Conservation (phyloP, 2,888 invertebrate genomes). For the Drosophila suboccidentalis region DNA sequence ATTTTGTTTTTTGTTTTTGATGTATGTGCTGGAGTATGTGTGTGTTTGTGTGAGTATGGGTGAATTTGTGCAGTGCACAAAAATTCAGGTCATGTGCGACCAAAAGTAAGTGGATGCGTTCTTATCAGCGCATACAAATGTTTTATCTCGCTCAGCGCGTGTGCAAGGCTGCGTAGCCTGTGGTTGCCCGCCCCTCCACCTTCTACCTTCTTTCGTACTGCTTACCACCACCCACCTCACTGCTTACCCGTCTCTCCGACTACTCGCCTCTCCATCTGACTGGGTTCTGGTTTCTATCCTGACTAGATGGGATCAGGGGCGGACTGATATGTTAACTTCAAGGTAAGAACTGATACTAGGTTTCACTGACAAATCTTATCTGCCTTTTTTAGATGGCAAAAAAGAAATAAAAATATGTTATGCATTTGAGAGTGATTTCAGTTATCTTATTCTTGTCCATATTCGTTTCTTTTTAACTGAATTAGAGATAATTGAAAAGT, state of each 20-base stretch:
- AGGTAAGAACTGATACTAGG: neutral
- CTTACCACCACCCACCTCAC: no score
- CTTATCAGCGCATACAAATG: slow-evolving; percentile 80
- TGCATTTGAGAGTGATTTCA: no score
- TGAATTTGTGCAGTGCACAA: slow-evolving; percentile 48
- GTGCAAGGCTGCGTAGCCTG: slow-evolving; percentile 63
- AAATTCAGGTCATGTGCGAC: slow-evolving; percentile 80
- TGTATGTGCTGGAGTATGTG: slow-evolving; percentile 14
- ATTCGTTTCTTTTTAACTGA: no score
- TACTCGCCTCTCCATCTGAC: slow-evolving; percentile 2
- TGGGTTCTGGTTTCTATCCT: slow-evolving; percentile 13
- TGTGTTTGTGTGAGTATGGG: slow-evolving; percentile 7
- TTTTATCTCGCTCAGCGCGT: slow-evolving; percentile 75
- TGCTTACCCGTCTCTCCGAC: neutral
- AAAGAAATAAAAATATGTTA: no score
- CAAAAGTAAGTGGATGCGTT: slow-evolving; percentile 81
- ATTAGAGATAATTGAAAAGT: no score
- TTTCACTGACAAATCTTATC: neutral
- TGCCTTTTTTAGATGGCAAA: neutral
- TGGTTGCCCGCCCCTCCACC: slow-evolving; percentile 20
- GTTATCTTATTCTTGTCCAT: no score
- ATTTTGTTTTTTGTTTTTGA: slow-evolving; percentile 19
- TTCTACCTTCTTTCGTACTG: no score
- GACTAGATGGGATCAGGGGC: slow-evolving; percentile 19
- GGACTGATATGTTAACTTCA: neutral